Evolutionary conservation across 2,113 vertebrate genomes (phyloP).

Genomic region (Thunnus maccoyii): DNA sequence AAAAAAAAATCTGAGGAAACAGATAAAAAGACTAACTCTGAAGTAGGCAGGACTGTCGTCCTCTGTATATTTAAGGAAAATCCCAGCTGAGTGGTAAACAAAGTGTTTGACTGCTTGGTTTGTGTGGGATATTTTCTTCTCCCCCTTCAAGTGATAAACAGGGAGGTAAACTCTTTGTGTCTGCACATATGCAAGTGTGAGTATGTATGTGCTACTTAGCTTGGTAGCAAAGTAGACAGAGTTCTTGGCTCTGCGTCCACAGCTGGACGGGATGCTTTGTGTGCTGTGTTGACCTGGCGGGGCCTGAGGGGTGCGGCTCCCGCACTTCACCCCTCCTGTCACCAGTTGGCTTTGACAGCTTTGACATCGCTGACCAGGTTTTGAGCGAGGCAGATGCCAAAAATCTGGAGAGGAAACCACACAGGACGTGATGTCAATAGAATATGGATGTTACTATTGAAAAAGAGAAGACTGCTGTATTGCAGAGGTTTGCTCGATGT

Average conservation of each 20-base stretch:
- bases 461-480: neutral
- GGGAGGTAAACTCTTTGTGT: slow-evolving; percentile 39
- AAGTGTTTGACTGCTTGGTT: slow-evolving; percentile 59
- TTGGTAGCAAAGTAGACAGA: slow-evolving; percentile 40
- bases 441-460: neutral
- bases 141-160: slow-evolving; percentile 34
- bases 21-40: slow-evolving; percentile 10
- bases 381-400: slow-evolving; percentile 93
- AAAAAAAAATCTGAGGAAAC: slow-evolving; percentile 32
- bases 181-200: slow-evolving; percentile 4
- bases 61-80: slow-evolving; percentile 61
- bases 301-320: neutral
- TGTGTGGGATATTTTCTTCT: slow-evolving; percentile 31
- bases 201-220: slow-evolving; percentile 51
- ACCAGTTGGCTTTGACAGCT: slow-evolving; percentile 94
- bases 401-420: slow-evolving; percentile 85
- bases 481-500: neutral
- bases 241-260: slow-evolving; percentile 26
- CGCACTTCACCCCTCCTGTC: slow-evolving; percentile 69
- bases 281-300: slow-evolving; percentile 43
- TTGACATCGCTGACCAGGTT: slow-evolving; percentile 92
- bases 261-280: slow-evolving; percentile 38
- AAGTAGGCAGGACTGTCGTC: slow-evolving; percentile 45
- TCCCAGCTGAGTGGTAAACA: slow-evolving; percentile 69
- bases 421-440: slow-evolving; percentile 6